Evolutionary conservation across 2,797 vertebrate species (phyloP).

Genomic region (Anguilla megastoma): DNA sequence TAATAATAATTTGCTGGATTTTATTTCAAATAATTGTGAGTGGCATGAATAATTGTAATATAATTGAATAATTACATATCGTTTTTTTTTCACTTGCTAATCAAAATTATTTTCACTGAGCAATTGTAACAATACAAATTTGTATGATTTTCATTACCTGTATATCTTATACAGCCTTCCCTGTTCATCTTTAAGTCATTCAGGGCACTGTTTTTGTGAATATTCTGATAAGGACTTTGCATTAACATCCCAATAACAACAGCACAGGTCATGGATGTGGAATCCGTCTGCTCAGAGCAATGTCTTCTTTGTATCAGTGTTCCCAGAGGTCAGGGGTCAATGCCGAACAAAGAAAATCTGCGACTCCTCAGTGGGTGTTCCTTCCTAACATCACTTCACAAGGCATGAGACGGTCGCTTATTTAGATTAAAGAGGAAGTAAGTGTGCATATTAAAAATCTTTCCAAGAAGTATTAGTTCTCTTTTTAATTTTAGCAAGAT

Average conservation of each 20-base stretch:
- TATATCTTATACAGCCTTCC: not conserved
- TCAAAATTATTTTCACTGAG: not conserved
- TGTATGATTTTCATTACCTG: not conserved
- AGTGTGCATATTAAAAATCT: conserved; percentile 60
- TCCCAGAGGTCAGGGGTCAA: not conserved
- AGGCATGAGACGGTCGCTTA: conserved; percentile 27
- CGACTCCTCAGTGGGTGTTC: conserved; percentile 63
- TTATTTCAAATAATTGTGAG: too few species aligned
- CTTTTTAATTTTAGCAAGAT: conserved; percentile 79
- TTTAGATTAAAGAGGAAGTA: conserved; percentile 58
- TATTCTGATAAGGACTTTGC: conserved; percentile 3
- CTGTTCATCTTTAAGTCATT: not conserved
- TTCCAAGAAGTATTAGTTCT: conserved; percentile 82
- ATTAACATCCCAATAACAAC: not conserved
- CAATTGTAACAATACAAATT: not conserved
- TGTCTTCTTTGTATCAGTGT: not conserved
- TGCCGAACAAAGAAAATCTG: conserved; percentile 20
- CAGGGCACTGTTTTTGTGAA: not conserved
- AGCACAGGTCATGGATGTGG: not conserved
- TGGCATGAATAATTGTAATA: not conserved
- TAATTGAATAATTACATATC: too few species aligned
- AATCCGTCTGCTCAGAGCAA: not conserved
- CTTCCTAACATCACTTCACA: conserved; percentile 28
- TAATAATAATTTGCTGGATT: too few species aligned
- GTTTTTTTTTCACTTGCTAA: not conserved